Evolutionary conservation across 2,797 vertebrate genomes (phyloP).

Genomic region (Antennarius maculatus): DNA sequence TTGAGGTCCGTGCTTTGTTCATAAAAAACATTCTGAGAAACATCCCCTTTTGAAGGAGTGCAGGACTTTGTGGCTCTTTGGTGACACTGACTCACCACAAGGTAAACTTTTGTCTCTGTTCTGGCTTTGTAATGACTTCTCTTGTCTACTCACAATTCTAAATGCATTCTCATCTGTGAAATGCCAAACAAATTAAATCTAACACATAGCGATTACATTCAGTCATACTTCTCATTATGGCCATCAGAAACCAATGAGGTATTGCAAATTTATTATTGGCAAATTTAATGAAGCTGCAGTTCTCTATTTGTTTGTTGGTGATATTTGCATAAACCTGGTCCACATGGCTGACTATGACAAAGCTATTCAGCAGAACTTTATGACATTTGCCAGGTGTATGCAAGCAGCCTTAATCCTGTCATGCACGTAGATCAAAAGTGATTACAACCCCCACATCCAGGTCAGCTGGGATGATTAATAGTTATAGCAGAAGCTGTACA

Average conservation of each 20-base stretch:
- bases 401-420: conserved; percentile 36
- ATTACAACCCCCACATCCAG: conserved; percentile 41
- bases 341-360: conserved; percentile 56
- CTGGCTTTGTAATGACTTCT: conserved; percentile 75
- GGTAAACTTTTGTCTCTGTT: conserved; percentile 64
- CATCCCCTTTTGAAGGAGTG: conserved; percentile 58
- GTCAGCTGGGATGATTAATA: conserved; percentile 50
- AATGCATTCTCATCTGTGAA: conserved; percentile 82
- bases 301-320: conserved; percentile 72
- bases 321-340: conserved; percentile 69
- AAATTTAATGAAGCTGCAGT: conserved; percentile 84
- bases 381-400: conserved; percentile 47
- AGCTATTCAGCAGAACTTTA: conserved; percentile 56
- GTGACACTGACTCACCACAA: conserved; percentile 67
- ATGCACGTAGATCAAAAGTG: conserved; percentile 37
- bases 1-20: conserved; percentile 63
- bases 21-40: conserved; percentile 73
- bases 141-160: conserved; percentile 73
- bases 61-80: conserved; percentile 67
- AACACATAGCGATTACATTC: conserved; percentile 79
- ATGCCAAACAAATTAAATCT: conserved; percentile 85
- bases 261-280: conserved; percentile 84
- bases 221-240: conserved; percentile 82
- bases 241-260: conserved; percentile 84
- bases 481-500: conserved; percentile 31